Evolutionary conservation across 1,140 invertebrate species (phyloP).

Genomic region (Drosophila sucinea): DNA sequence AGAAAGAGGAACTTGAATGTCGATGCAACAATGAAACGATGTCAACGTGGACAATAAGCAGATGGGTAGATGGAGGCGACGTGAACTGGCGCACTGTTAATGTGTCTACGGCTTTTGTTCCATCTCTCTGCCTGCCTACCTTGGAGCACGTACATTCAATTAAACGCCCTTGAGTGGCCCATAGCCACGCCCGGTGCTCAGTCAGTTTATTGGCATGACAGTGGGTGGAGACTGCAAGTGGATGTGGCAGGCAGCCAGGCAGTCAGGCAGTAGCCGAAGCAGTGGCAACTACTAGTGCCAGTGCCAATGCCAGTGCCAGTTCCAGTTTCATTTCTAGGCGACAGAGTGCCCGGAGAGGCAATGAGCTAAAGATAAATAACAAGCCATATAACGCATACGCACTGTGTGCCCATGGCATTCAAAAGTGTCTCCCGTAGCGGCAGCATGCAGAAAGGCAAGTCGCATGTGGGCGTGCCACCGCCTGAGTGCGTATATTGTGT

Average conservation of each 20-base stretch:
- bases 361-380: conserved; percentile 79
- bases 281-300: neutral
- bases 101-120: conserved; percentile 68
- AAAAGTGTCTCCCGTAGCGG: conserved; percentile 10
- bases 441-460: conserved; percentile 20
- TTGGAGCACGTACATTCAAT: conserved; percentile 72
- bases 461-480: conserved; percentile 22
- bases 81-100: conserved; percentile 60
- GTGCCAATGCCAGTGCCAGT: conserved; percentile 4
- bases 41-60: conserved; percentile 57
- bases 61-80: conserved; percentile 12
- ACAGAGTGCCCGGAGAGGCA: conserved; percentile 31
- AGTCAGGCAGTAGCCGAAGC: neutral
- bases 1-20: conserved; percentile 6
- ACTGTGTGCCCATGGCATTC: conserved; percentile 41
- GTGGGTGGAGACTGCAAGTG: conserved; percentile 9
- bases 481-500: conserved; percentile 25
- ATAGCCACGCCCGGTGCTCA: conserved; percentile 43
- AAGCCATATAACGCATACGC: conserved; percentile 79
- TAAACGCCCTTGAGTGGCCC: conserved; percentile 76
- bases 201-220: conserved; percentile 70
- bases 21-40: conserved; percentile 54
- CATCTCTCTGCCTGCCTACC: conserved; percentile 33
- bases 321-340: conserved; percentile 11
- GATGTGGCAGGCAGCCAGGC: neutral